A percentile compares a stretch with the other conserved stretches of the same genome.
Evolutionary conservation across 1,140 invertebrate genomes (phyloP).

Genomic region (Brachionus asplanchnoidis): DNA sequence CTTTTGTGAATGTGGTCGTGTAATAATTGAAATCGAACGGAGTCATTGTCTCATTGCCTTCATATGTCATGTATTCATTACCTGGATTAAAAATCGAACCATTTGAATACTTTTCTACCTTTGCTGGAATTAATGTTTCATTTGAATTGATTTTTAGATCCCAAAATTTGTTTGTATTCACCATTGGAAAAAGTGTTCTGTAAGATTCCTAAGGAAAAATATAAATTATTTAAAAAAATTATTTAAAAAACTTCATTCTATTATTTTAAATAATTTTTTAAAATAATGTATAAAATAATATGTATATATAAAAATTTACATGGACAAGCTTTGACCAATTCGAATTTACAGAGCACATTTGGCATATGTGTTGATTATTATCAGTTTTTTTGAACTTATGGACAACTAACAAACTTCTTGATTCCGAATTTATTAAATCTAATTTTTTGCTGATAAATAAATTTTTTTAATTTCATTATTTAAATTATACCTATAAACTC

Average conservation of each 20-base stretch:
- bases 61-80: neutral
- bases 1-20: neutral
- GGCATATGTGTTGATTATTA: neutral
- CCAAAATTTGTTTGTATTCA: neutral
- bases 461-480: neutral
- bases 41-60: neutral
- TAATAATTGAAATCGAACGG: conserved; percentile 17
- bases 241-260: no score
- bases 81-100: neutral
- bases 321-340: conserved; percentile 6
- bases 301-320: no score
- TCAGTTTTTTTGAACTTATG: neutral
- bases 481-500: neutral
- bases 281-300: no score
- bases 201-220: neutral
- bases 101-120: neutral
- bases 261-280: no score
- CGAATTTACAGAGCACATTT: neutral
- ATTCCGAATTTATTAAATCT: neutral
- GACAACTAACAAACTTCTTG: neutral
- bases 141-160: neutral
- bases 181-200: neutral
- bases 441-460: neutral
- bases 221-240: no score
- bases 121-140: neutral